A percentile compares a stretch with the other conserved stretches of the same genome.
phyloP scores from a whole-genome alignment of 2,797 vertebrate species.

The Sphenodon punctatus region DNA sequence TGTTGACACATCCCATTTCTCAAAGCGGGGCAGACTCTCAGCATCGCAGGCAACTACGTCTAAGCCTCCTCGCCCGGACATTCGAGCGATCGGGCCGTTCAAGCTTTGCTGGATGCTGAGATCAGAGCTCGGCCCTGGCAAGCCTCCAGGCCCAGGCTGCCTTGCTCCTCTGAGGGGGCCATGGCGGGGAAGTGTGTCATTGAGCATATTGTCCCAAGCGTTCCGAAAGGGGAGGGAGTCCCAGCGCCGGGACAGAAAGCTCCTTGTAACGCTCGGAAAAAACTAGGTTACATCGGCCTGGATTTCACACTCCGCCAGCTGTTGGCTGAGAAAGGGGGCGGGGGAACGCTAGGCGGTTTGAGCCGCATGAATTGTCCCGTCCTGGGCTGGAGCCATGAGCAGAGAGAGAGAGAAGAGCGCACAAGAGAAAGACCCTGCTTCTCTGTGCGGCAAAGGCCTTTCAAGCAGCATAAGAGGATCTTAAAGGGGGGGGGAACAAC shows the following conservation, averaged over 20 bases:
- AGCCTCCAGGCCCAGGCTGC: background rate
- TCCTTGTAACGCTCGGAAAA: slow-evolving; percentile 46
- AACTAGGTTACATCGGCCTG: slow-evolving; percentile 62
- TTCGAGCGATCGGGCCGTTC: too few relatives aligned
- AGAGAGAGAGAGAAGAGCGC: background rate
- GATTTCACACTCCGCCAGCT: slow-evolving; percentile 32
- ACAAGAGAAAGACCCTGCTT: background rate
- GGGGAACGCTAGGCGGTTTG: slow-evolving; percentile 1
- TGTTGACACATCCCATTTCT: too few relatives aligned
- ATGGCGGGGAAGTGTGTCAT: background rate
- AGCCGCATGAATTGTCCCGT: slow-evolving; percentile 27
- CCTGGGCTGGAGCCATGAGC: slow-evolving; percentile 38
- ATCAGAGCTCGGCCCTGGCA: background rate
- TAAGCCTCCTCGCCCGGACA: too few relatives aligned
- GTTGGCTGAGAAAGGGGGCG: slow-evolving; percentile 16
- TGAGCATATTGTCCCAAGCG: background rate
- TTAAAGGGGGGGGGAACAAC: background rate
- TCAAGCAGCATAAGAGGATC: accelerated
- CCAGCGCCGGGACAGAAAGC: slow-evolving; percentile 52
- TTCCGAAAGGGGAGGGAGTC: background rate
- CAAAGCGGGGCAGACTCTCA: too few relatives aligned
- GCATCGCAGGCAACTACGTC: too few relatives aligned
- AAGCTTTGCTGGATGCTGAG: background rate
- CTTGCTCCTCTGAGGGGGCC: background rate
- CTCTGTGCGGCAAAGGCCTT: background rate